Evolutionary conservation across 2,113 vertebrate species (phyloP).

Genomic region (Poicephalus gulielmi): DNA sequence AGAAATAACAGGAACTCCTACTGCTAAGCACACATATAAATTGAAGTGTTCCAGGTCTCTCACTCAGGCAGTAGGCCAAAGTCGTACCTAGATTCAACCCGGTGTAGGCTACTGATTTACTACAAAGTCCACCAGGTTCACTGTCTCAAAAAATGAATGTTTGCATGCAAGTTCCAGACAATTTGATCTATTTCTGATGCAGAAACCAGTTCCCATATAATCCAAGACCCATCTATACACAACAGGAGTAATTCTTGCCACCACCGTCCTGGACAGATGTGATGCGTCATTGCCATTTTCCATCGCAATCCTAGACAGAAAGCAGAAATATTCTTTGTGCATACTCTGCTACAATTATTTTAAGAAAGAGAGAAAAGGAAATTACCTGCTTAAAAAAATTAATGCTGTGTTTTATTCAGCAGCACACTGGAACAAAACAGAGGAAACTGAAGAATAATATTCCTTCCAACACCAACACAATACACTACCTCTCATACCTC

Average conservation of each 20-base stretch:
- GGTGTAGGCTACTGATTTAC: not conserved
- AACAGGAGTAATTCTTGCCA: not conserved
- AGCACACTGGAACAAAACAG: not conserved
- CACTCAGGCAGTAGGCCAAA: not conserved
- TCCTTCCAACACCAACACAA: not conserved
- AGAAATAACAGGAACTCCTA: not conserved
- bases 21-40: not conserved
- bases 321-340: conserved; percentile 34
- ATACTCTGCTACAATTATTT: conserved; percentile 32
- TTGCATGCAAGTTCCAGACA: not conserved
- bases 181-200: not conserved
- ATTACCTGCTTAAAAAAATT: conserved; percentile 64
- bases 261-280: not conserved
- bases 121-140: not conserved
- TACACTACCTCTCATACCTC: not conserved
- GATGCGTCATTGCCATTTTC: not conserved
- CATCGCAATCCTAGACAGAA: conserved; percentile 1
- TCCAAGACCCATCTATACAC: not conserved
- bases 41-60: not conserved
- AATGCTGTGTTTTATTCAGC: conserved; percentile 35
- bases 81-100: not conserved
- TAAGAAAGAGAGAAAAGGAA: conserved; percentile 57
- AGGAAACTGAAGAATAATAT: conserved; percentile 52
- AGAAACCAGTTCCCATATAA: not conserved
- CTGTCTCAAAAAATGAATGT: not conserved